A percentile compares a stretch with the other conserved stretches of the same genome.
phyloP scores from a whole-genome alignment of 2,888 invertebrate genomes.

The Frankliniella intonsa region DNA sequence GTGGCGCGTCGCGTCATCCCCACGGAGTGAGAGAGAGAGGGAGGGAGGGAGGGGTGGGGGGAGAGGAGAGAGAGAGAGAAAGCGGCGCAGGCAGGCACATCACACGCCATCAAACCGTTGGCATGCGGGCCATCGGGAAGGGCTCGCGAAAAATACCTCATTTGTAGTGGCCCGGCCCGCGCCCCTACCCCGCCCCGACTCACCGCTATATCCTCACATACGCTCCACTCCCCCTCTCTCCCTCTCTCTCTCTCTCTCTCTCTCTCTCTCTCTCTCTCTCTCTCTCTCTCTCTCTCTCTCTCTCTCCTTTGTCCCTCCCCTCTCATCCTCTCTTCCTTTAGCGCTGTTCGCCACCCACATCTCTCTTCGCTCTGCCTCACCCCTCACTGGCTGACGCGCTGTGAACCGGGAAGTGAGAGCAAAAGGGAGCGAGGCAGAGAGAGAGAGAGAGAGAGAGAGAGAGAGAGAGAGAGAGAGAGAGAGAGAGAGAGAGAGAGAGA shows the following conservation, averaged over 20 bases:
- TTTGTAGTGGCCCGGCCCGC: no score
- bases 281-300: not conserved
- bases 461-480: no score
- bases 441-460: no score
- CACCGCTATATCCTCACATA: not conserved
- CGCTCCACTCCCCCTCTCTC: no score
- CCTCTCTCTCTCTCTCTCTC: not conserved
- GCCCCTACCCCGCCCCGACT: not conserved
- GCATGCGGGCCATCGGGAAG: not conserved
- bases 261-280: not conserved
- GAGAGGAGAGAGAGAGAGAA: not conserved
- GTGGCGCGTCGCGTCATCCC: no score
- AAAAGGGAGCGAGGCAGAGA: no score
- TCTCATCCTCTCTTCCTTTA: not conserved
- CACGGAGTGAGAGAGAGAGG: no score
- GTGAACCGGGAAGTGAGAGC: no score
- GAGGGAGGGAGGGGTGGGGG: not conserved
- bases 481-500: no score
- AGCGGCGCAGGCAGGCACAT: not conserved
- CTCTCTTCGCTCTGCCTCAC: not conserved
- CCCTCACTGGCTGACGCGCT: not conserved
- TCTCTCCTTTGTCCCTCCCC: not conserved
- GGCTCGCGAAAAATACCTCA: no score
- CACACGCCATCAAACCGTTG: slow-evolving; percentile 14
- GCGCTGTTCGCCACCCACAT: no score